Percentiles rank a stretch among this genome's conserved stretches.
Evolutionary conservation across 2,888 invertebrate species (phyloP).

Genomic region (Metallyticus violacea): DNA sequence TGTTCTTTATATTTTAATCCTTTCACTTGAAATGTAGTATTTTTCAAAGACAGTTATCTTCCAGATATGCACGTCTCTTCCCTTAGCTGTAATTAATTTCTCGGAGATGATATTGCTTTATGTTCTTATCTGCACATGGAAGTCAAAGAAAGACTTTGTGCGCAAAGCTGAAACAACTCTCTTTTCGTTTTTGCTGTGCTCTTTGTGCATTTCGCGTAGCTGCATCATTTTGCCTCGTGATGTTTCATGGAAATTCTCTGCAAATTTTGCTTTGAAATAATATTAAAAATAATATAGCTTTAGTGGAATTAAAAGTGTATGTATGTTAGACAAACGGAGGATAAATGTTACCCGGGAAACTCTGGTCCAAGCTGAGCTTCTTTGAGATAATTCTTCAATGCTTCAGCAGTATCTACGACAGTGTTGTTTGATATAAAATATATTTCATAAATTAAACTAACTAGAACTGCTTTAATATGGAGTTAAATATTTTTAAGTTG

Average conservation of each 20-base stretch:
- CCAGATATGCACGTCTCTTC: neutral
- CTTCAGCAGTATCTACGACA: no score
- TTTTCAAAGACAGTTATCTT: neutral
- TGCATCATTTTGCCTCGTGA: neutral
- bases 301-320: no score
- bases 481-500: no score
- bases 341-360: no score
- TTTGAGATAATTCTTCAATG: no score
- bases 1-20: neutral
- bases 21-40: neutral
- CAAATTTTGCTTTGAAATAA: neutral
- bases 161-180: neutral
- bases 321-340: no score
- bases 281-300: no score
- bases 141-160: neutral
- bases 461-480: no score
- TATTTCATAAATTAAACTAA: no score
- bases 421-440: no score
- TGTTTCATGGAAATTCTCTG: neutral
- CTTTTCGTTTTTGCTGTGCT: neutral
- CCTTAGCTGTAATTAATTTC: neutral
- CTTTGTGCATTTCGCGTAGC: neutral
- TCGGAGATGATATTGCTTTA: neutral
- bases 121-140: neutral
- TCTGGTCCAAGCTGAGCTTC: no score